These are phyloP conservation scores for Nymphalis c-album DNA, from an alignment of 2,888 invertebrate species.

Conservation along the genomic window DNA sequence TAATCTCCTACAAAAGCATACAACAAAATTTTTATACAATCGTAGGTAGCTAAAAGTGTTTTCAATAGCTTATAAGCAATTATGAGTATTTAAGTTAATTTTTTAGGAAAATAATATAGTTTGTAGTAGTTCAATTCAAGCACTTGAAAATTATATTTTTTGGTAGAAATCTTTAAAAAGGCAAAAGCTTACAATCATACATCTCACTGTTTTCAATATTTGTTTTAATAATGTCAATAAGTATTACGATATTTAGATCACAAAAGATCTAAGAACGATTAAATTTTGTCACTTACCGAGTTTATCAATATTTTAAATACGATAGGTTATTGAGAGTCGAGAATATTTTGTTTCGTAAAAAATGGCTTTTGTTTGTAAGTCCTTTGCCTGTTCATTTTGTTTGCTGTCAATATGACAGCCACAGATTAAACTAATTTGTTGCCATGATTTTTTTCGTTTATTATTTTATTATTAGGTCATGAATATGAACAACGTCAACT, in stretches of 20 bases:
- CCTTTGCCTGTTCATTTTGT: conserved; percentile 14
- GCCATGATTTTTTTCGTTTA: no score
- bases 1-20: conserved; percentile 23
- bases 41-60: background rate
- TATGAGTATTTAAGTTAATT: background rate
- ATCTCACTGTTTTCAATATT: conserved; percentile 1
- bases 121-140: background rate
- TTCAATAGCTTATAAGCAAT: background rate
- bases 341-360: background rate
- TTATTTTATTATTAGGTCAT: no score
- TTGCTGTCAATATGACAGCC: background rate
- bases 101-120: background rate
- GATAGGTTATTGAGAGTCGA: no score
- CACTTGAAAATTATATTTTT: background rate
- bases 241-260: background rate
- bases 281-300: background rate
- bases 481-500: no score
- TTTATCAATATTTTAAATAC: background rate
- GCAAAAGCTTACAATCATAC: conserved; percentile 20
- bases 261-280: background rate
- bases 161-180: background rate
- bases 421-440: background rate
- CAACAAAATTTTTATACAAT: background rate
- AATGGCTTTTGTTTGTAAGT: conserved; percentile 8
- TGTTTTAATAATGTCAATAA: background rate